Evolutionary conservation across 2,113 vertebrate species (phyloP).

Genomic region (Trachemys scripta): DNA sequence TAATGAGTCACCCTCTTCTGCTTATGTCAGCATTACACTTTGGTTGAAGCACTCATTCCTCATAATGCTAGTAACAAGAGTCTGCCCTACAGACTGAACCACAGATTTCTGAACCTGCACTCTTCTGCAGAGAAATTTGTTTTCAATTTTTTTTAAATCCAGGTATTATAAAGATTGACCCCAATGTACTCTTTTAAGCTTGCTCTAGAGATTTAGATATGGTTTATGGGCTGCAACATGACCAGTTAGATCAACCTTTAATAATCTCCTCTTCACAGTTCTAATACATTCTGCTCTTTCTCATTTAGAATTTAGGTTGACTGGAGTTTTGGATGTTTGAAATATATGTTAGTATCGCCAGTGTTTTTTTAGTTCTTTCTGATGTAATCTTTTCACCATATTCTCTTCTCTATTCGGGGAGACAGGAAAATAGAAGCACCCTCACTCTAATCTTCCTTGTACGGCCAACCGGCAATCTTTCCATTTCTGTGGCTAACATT

Average conservation of each 20-base stretch:
- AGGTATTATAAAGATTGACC: constrained; percentile 36
- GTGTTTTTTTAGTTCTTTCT: not conserved
- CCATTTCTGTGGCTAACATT: not conserved
- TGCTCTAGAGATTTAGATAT: constrained; percentile 16
- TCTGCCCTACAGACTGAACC: not conserved
- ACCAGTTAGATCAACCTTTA: constrained; percentile 20
- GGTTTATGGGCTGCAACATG: constrained; percentile 37
- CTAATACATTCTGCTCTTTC: not conserved
- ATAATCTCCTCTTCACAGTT: not conserved
- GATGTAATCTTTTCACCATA: rapidly evolving
- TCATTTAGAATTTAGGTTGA: constrained; percentile 26
- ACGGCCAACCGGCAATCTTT: not conserved
- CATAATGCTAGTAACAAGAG: rapidly evolving
- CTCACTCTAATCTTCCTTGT: not conserved
- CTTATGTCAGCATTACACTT: not conserved
- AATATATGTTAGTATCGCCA: not conserved
- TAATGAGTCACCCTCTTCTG: not conserved
- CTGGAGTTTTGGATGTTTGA: not conserved
- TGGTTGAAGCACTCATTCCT: not conserved
- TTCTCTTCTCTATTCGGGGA: not conserved
- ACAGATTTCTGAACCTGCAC: not conserved
- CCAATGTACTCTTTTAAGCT: not conserved
- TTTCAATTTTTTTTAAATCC: constrained; percentile 36
- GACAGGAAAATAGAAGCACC: not conserved
- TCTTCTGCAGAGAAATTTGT: not conserved